These are phyloP conservation scores for Tetramorium simillimum DNA, from an alignment of 1,140 invertebrate genomes.

Conservation along the genomic window DNA sequence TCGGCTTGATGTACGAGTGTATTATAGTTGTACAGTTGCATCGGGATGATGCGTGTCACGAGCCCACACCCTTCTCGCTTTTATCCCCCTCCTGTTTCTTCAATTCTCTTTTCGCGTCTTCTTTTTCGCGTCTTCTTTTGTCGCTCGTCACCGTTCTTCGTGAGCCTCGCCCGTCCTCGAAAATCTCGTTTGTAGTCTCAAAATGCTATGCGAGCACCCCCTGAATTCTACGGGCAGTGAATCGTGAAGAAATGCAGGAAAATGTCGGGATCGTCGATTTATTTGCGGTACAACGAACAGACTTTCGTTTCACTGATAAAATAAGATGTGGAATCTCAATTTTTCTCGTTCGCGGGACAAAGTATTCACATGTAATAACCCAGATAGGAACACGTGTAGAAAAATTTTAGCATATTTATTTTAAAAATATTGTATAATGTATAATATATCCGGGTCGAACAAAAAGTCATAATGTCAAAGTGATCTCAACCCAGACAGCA, in stretches of 20 bases:
- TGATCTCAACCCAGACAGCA: too few relatives aligned
- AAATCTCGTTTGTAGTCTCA: constrained; percentile 3
- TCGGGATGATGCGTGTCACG: constrained; percentile 53
- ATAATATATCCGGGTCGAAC: too few relatives aligned
- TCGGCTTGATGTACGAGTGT: constrained; percentile 59
- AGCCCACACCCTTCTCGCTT: not conserved
- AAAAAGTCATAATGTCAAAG: too few relatives aligned
- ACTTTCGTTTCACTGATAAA: constrained; percentile 8
- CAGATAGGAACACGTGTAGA: too few relatives aligned
- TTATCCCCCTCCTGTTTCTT: not conserved
- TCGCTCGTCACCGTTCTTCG: not conserved
- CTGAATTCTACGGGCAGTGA: not conserved
- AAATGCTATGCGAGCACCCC: constrained; percentile 40
- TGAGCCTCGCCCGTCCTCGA: not conserved
- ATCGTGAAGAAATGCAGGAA: constrained; percentile 43
- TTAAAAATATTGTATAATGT: too few relatives aligned
- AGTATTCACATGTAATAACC: too few relatives aligned
- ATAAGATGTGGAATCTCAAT: constrained; percentile 1
- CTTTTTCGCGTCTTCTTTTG: not conserved
- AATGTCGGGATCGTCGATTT: not conserved
- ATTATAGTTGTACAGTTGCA: constrained; percentile 69
- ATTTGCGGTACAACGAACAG: not conserved
- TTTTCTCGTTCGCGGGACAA: not conserved
- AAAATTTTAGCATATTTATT: too few relatives aligned
- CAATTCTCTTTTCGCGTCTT: not conserved